Conservation (phyloP, 2,888 invertebrate genomes). For the Merodon equestris region DNA sequence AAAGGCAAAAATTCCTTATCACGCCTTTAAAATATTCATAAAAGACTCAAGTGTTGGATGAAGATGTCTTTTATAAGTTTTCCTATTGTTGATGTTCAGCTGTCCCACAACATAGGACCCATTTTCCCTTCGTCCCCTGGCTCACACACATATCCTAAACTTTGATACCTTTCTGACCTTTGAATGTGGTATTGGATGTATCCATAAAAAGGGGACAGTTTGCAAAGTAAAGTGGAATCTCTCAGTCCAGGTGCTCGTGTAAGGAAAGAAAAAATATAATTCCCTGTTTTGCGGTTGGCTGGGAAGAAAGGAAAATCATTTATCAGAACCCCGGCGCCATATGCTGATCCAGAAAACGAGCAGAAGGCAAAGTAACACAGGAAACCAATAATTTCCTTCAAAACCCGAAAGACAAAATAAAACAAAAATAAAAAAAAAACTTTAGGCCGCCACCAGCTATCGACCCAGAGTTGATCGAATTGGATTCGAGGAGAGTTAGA, state of each 20-base stretch:
- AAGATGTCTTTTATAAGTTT: slow-evolving; percentile 59
- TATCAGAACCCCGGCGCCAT: slow-evolving; percentile 14
- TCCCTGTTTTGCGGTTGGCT: slow-evolving; percentile 29
- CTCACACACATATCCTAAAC: no score
- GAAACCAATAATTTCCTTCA: not conserved
- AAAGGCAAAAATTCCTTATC: slow-evolving; percentile 60
- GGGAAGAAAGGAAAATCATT: slow-evolving; percentile 1
- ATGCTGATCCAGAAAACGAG: slow-evolving; percentile 28
- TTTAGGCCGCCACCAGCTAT: not conserved
- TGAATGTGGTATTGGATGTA: not conserved
- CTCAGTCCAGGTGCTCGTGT: slow-evolving; percentile 1
- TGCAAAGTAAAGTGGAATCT: slow-evolving; percentile 20
- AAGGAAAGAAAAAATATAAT: slow-evolving; percentile 14
- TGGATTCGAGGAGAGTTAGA: not conserved
- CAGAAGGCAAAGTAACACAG: not conserved
- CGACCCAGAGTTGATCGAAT: no score
- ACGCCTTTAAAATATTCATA: slow-evolving; percentile 65
- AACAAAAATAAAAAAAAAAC: not conserved
- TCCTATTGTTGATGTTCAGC: slow-evolving; percentile 35
- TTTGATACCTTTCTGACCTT: slow-evolving; percentile 14
- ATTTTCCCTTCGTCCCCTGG: slow-evolving; percentile 11
- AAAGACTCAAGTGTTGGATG: slow-evolving; percentile 60
- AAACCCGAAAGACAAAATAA: not conserved
- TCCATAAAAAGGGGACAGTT: slow-evolving; percentile 39
- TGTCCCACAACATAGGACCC: slow-evolving; percentile 11